Evolutionary conservation across 2,888 invertebrate genomes (phyloP), one percentile per base, ranked within the genome.

Genomic region (Apodemia zela): DNA sequence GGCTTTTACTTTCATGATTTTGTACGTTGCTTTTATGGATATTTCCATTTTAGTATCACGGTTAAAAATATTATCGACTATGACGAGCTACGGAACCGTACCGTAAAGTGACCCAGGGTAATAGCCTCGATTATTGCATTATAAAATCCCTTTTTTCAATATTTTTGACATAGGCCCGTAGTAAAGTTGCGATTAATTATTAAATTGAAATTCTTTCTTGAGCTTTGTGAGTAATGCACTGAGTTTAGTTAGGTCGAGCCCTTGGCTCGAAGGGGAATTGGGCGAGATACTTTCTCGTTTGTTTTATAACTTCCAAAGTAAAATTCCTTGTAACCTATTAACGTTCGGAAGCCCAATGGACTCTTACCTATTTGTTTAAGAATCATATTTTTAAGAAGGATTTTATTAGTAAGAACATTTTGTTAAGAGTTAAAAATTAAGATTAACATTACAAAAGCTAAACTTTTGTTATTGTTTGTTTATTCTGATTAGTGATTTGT

Each of bases 31-130:
- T 75, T 79, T 81, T 85, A 87, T 77, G 80, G 75, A 81, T 81
- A 83, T 85, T 83, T 85, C 85, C 84, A 85, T 87, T 86, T 84
- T 85, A 86, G 80, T 84, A 79, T 85, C 82, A 85, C 79, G 78
- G 75, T 77, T 76, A 68, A 76, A 84, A 85, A 83, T 85, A 84
- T 82, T 81, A 84, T 80, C 79, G 76, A 64, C 64, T 66, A 67
- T 74, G 75, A 73, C 74, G 71, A 69, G 65, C 71, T 71, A 72
- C 76, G 74, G 75, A 77, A 73, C 73, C 71, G 80, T 77, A 42
- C 42, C 15, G 42, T 42, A 42, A 42, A 84, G 79, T 84, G 83
- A 84, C 84, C 82, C 35, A 33, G 25, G 21, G 25, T 47, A 63
- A 85, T 79, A 72, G 78, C 64, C 63, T 68, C 80, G 78, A 78